Percentiles rank a stretch among this genome's conserved stretches.
Evolutionary conservation across 2,797 vertebrate species (phyloP).

Genomic region (Tapera naevia): DNA sequence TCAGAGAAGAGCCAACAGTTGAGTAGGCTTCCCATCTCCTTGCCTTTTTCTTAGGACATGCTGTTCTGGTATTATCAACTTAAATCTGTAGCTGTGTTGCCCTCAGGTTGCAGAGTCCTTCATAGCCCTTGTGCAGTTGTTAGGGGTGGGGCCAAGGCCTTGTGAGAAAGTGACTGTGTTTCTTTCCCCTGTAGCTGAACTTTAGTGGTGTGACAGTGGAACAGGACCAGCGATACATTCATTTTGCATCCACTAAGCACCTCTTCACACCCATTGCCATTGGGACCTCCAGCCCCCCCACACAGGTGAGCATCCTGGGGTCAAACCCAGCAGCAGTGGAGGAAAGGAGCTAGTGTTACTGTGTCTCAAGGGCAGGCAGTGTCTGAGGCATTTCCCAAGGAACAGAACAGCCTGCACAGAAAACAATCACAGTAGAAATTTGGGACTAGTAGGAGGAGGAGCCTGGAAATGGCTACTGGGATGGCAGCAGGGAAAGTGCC

Average conservation of each 20-base stretch:
- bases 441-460: not conserved
- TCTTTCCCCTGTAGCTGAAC: constrained; percentile 80
- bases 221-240: constrained; percentile 77
- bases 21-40: not conserved
- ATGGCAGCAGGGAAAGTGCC: not conserved
- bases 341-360: not conserved
- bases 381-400: not conserved
- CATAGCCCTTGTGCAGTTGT: not conserved
- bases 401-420: not conserved
- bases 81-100: not conserved
- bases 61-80: not conserved
- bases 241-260: constrained; percentile 83
- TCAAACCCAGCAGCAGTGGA: not conserved
- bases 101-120: not conserved
- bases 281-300: constrained; percentile 79
- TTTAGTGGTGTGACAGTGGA: constrained; percentile 86
- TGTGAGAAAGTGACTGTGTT: not conserved
- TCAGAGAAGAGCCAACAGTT: not conserved
- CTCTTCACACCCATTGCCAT: constrained; percentile 83
- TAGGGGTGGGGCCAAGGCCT: not conserved
- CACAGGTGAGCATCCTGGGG: constrained; percentile 81
- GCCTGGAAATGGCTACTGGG: not conserved
- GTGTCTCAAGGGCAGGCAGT: not conserved
- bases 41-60: not conserved
- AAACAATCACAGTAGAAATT: not conserved